Evolutionary conservation across 1,140 invertebrate genomes (phyloP).

Genomic region (Brachionus plicatilis): DNA sequence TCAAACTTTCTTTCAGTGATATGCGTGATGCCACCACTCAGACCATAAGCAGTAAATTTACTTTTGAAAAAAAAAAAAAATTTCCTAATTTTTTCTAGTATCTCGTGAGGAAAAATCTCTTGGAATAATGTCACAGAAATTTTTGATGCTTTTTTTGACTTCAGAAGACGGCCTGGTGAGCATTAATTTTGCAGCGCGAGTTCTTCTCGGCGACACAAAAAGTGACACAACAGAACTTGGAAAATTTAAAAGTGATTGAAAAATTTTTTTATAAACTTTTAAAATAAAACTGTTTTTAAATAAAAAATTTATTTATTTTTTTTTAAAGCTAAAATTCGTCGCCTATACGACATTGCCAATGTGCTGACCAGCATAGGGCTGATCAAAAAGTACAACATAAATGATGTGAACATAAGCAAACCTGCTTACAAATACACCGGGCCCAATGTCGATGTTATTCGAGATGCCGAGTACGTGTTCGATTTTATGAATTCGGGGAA

Average conservation of each 20-base stretch:
- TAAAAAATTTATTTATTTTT: not conserved
- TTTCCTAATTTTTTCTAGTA: conserved; percentile 33
- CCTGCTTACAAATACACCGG: conserved; percentile 67
- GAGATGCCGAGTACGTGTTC: conserved; percentile 43
- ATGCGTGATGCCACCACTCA: not conserved
- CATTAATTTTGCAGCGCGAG: conserved; percentile 65
- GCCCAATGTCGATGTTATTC: conserved; percentile 56
- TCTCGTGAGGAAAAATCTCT: conserved; percentile 61
- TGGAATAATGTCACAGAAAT: conserved; percentile 67
- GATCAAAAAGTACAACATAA: conserved; percentile 63
- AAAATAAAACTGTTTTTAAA: not conserved
- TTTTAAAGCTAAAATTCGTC: conserved; percentile 62
- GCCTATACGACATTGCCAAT: conserved; percentile 71
- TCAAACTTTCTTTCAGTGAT: not conserved
- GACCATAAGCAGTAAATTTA: conserved; percentile 1
- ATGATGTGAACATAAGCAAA: conserved; percentile 61
- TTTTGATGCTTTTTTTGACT: conserved; percentile 68
- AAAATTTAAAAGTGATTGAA: conserved; percentile 56
- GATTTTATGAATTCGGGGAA: conserved; percentile 46
- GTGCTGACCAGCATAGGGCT: conserved; percentile 66
- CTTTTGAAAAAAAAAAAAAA: not conserved
- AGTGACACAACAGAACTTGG: conserved; percentile 50
- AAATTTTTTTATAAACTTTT: not conserved
- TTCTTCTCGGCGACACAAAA: conserved; percentile 60
- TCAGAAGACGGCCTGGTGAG: conserved; percentile 61